Percentiles rank a stretch among this genome's conserved stretches.
Evolutionary conservation across 1,140 invertebrate genomes (phyloP).

Genomic region (Phymastichus coffea): DNA sequence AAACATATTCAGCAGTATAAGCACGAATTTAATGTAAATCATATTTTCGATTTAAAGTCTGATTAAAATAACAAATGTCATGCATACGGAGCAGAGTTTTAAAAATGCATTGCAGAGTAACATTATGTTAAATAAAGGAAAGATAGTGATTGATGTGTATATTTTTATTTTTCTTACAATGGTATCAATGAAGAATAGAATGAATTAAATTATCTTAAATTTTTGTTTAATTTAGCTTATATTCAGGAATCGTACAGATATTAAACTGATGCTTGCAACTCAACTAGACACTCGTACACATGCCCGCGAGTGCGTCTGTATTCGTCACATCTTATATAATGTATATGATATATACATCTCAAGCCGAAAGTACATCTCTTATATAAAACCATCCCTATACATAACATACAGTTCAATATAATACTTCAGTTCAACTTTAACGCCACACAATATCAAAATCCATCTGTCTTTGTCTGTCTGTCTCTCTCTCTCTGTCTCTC

Average conservation of each 20-base stretch:
- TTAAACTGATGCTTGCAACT: slow-evolving; percentile 14
- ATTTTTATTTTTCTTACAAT: too few relatives aligned
- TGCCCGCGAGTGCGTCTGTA: neutral
- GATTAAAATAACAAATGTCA: too few relatives aligned
- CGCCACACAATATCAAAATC: slow-evolving; percentile 28
- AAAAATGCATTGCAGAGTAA: too few relatives aligned
- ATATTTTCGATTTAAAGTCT: too few relatives aligned
- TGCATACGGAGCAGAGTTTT: too few relatives aligned
- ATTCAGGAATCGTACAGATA: slow-evolving; percentile 26
- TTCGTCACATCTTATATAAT: slow-evolving; percentile 33
- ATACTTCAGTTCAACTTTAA: slow-evolving; percentile 52
- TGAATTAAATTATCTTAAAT: too few relatives aligned
- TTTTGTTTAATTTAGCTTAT: slow-evolving; percentile 19
- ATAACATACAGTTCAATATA: slow-evolving; percentile 49
- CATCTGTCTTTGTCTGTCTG: neutral
- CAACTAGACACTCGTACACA: neutral
- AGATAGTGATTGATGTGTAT: too few relatives aligned
- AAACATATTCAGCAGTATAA: too few relatives aligned
- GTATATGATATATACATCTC: slow-evolving; percentile 52
- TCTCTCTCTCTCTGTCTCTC: neutral
- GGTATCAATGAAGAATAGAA: too few relatives aligned
- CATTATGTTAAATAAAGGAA: too few relatives aligned
- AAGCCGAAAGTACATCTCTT: slow-evolving; percentile 42
- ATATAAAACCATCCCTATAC: slow-evolving; percentile 48
- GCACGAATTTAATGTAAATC: too few relatives aligned